Conservation (phyloP, 2,888 invertebrate species). For the Pollenia amentaria region DNA sequence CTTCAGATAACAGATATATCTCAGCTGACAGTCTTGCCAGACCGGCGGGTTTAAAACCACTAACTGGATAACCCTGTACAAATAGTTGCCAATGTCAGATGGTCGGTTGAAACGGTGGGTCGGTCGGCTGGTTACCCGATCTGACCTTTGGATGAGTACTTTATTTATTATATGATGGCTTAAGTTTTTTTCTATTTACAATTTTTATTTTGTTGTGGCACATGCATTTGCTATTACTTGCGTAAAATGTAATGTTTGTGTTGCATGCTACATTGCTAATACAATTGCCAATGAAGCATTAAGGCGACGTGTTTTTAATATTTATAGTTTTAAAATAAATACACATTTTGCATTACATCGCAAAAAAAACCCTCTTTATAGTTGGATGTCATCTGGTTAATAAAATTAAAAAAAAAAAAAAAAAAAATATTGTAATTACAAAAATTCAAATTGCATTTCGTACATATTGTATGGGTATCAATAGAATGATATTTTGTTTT, state of each 20-base stretch:
- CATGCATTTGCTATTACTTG: conserved; percentile 34
- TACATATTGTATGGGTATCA: neutral
- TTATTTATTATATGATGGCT: conserved; percentile 38
- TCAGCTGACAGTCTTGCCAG: too few species aligned
- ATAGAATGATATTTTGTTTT: neutral
- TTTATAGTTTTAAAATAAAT: conserved; percentile 59
- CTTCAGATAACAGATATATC: too few species aligned
- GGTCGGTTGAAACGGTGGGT: conserved; percentile 38
- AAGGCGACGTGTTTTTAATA: conserved; percentile 68
- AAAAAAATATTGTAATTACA: neutral
- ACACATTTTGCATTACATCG: conserved; percentile 17
- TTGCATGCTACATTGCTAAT: conserved; percentile 73
- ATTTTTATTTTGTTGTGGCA: conserved; percentile 23
- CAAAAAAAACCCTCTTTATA: conserved; percentile 30
- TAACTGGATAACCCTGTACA: neutral
- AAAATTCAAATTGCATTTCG: neutral
- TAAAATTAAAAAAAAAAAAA: too few species aligned
- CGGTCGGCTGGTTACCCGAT: conserved; percentile 9
- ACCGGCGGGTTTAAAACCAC: too few species aligned
- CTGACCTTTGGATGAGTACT: conserved; percentile 13
- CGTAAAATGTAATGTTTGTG: conserved; percentile 39
- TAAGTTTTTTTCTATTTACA: conserved; percentile 12
- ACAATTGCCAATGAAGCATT: conserved; percentile 76
- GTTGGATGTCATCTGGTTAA: conserved; percentile 48
- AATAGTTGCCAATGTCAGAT: conserved; percentile 63